Evolutionary conservation across 2,797 vertebrate genomes (phyloP).

Genomic region (Hapalemur alaotrensis): DNA sequence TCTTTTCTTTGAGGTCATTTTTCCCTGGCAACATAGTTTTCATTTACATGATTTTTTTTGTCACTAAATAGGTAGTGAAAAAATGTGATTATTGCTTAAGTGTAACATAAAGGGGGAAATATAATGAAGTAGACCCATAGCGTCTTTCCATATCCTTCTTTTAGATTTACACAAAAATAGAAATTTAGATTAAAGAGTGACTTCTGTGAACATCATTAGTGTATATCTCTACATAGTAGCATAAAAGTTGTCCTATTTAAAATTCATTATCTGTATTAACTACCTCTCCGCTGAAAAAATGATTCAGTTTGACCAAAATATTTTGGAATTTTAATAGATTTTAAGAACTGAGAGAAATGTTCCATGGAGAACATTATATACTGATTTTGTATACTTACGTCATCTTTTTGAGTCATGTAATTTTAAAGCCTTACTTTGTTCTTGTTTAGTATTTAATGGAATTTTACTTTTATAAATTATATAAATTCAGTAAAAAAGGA

Average conservation of each 20-base stretch:
- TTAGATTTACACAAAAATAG: background rate
- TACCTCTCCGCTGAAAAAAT: background rate
- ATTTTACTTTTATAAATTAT: background rate
- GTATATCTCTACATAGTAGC: background rate
- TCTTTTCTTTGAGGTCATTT: background rate
- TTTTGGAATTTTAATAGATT: background rate
- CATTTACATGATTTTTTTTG: background rate
- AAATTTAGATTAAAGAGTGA: constrained; percentile 2
- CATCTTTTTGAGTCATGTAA: background rate
- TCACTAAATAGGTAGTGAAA: background rate
- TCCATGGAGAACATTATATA: background rate
- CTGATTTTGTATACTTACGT: background rate
- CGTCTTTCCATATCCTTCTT: background rate
- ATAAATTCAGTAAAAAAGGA: background rate
- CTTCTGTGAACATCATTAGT: background rate
- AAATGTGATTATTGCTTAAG: background rate
- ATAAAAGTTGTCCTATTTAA: background rate
- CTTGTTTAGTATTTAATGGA: background rate
- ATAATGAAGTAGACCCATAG: background rate
- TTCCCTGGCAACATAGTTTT: background rate
- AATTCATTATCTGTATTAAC: background rate
- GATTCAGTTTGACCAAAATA: background rate
- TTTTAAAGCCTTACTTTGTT: background rate
- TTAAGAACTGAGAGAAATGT: background rate
- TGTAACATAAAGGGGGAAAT: background rate